phyloP scores from a whole-genome alignment of 2,113 vertebrate species.

The Columbina picui region DNA sequence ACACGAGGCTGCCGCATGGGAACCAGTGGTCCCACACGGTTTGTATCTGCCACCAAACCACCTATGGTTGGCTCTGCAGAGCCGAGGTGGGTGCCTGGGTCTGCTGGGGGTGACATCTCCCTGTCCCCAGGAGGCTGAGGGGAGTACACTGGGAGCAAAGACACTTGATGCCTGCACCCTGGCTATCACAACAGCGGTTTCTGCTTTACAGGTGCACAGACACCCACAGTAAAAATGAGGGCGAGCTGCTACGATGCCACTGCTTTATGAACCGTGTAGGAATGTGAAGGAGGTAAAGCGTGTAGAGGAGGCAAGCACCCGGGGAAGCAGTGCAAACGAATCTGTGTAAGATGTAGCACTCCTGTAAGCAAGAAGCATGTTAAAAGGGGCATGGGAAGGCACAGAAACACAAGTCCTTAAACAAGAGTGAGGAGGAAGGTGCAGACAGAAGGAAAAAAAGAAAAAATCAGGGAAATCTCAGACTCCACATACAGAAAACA shows the following conservation, averaged over 20 bases:
- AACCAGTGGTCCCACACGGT: rapidly evolving
- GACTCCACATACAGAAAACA: not conserved
- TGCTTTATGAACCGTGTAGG: not conserved
- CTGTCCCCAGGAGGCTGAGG: not conserved
- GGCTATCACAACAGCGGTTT: not conserved
- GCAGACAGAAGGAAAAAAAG: not conserved
- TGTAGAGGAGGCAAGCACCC: rapidly evolving
- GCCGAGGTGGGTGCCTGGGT: not conserved
- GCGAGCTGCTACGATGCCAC: not conserved
- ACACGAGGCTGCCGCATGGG: not conserved
- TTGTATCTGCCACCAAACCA: not conserved
- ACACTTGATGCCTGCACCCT: not conserved
- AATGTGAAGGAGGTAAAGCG: not conserved
- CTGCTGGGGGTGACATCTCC: not conserved
- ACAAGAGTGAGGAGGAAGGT: not conserved
- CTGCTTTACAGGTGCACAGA: not conserved
- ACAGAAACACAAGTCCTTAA: not conserved
- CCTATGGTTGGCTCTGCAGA: rapidly evolving
- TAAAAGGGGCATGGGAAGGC: not conserved
- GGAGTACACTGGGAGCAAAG: not conserved
- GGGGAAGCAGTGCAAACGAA: not conserved
- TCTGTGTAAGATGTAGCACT: rapidly evolving
- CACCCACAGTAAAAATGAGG: not conserved
- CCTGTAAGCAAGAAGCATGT: not conserved
- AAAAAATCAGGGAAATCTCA: not conserved